Conservation (phyloP, 2,797 vertebrate species). For the Oreortyx pictus region DNA sequence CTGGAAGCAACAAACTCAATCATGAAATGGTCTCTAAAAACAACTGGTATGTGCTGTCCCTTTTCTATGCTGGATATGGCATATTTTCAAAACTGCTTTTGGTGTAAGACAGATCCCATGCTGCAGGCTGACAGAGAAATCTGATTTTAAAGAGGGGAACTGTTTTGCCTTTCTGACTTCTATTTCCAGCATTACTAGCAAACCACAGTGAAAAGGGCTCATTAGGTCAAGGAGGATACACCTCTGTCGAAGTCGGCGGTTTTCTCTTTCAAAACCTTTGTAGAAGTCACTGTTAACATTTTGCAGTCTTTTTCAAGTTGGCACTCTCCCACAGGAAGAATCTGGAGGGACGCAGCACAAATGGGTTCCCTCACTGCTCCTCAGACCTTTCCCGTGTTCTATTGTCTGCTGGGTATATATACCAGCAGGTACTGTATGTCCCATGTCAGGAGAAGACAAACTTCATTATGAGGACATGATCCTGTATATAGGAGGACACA, state of each 20-base stretch:
- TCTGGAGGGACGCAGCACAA: not conserved
- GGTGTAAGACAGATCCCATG: not conserved
- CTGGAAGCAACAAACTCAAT: not conserved
- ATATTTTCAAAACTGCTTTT: not conserved
- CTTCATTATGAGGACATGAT: not conserved
- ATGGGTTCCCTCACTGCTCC: not conserved
- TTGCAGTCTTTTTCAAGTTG: not conserved
- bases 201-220: not conserved
- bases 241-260: not conserved
- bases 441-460: not conserved
- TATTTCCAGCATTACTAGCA: not conserved
- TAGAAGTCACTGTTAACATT: fast-evolving
- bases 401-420: not conserved
- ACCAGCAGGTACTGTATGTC: not conserved
- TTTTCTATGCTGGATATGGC: not conserved
- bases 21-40: not conserved
- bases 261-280: not conserved
- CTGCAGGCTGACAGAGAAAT: not conserved
- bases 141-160: not conserved
- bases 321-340: not conserved
- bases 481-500: not conserved
- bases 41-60: constrained; percentile 64
- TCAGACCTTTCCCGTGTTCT: not conserved
- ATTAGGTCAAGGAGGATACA: not conserved
- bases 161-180: not conserved